Evolutionary conservation across 2,113 vertebrate species (phyloP).

Genomic region (Halcyon senegalensis): DNA sequence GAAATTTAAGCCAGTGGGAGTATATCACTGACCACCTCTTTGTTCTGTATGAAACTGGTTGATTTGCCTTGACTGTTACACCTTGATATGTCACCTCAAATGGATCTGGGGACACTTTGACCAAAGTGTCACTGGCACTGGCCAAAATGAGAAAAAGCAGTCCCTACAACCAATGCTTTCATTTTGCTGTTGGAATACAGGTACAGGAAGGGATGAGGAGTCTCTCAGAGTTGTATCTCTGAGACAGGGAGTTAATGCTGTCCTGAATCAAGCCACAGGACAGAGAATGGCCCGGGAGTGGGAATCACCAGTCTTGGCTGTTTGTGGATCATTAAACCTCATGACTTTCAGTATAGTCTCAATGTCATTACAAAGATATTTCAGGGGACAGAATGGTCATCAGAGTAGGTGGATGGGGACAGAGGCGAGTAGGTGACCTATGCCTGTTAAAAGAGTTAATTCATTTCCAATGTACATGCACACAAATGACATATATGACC

Average conservation of each 20-base stretch:
- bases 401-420: not conserved
- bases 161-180: accelerated
- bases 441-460: not conserved
- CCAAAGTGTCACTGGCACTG: too few species aligned
- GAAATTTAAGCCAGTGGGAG: not conserved
- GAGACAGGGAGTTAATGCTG: not conserved
- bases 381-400: not conserved
- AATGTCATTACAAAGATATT: not conserved
- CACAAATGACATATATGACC: not conserved
- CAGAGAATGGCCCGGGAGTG: not conserved
- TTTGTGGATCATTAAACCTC: not conserved
- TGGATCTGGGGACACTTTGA: not conserved
- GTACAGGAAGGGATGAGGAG: not conserved
- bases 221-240: not conserved
- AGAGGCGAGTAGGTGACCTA: not conserved
- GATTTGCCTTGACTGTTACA: not conserved
- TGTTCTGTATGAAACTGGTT: not conserved
- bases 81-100: not conserved
- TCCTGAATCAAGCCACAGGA: not conserved
- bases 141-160: not conserved
- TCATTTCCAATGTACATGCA: not conserved
- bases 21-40: not conserved
- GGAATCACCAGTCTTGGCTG: not conserved
- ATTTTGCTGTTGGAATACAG: not conserved
- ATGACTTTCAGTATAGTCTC: not conserved